A percentile compares a stretch with the other conserved stretches of the same genome.
phyloP scores from a whole-genome alignment of 2,113 vertebrate species.

The Cyprinodon brontotheroides region DNA sequence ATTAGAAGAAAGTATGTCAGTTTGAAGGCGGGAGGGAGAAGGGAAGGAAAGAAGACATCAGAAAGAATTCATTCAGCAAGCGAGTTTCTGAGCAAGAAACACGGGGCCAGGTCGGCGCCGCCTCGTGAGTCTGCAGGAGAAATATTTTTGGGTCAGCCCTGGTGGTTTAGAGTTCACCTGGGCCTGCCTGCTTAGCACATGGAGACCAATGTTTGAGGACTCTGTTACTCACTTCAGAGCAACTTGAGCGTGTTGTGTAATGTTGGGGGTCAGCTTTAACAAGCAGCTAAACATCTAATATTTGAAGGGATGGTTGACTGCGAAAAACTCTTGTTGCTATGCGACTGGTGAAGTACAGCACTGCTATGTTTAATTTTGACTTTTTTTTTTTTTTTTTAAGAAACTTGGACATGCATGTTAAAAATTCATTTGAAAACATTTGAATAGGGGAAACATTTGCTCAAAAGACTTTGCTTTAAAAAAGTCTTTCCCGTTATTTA shows the following conservation, averaged over 20 bases:
- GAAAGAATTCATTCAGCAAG: conserved; percentile 72
- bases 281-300: conserved; percentile 16
- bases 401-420: not conserved
- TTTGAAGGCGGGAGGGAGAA: conserved; percentile 58
- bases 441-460: not conserved
- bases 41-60: conserved; percentile 64
- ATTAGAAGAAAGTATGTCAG: conserved; percentile 77
- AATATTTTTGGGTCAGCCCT: conserved; percentile 44
- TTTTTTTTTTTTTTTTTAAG: not conserved
- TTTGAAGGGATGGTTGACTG: not conserved
- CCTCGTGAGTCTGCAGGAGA: conserved; percentile 9
- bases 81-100: conserved; percentile 45
- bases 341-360: conserved; percentile 31
- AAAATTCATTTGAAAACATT: not conserved
- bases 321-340: conserved; percentile 58
- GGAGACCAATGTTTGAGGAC: not conserved
- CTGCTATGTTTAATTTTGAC: conserved; percentile 12
- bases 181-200: conserved; percentile 4
- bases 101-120: conserved; percentile 16
- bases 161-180: conserved; percentile 11
- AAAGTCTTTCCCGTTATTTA: not conserved
- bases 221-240: not conserved
- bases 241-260: conserved; percentile 4
- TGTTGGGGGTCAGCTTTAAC: conserved; percentile 13
- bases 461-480: not conserved